Evolutionary conservation across 2,113 vertebrate species (phyloP), one percentile per base, ranked within the genome.

Genomic region (Chascanopsetta lugubris): DNA sequence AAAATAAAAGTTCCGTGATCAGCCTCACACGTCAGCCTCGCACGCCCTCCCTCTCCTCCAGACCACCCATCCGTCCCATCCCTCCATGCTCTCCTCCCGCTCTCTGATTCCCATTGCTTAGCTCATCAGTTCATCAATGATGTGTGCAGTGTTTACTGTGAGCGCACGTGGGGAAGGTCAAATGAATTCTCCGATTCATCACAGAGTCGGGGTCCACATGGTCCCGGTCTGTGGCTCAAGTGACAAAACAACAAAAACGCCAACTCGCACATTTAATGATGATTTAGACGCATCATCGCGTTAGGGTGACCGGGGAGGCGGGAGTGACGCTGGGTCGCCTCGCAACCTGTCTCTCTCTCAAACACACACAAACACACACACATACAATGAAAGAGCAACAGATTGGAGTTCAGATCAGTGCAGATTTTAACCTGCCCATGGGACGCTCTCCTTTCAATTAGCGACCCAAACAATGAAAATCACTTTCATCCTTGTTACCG

Each of bases 371-470:
- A 57, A 46, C 47, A 47, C 73, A 21, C 70, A 42, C 57, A 20
- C 29, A 30, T 29, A 27, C 13, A 58, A 50, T 18, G 10, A 75
- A 78, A 79, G 55, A 67, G 83, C 69, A 86, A 83, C 85, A 87
- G 83, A 87, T 84, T 83, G 86, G 36, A 72, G 80, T 85, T 82
- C 71, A 82, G 73, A 80, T 82, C 82, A 83, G 77, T 45, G 64
- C 81, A 68, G 75, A 79, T 82, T 85, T 88, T 77, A 87, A 86
- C 85, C 83, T 69, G 59, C 85, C 88, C 78, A 45, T 75, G 88
- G 85, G 86, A 83, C 80, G 78, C 80, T 63, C 85, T 73, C 80
- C 82, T 90, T 92, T 91, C 85, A 90, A 92, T 91, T 88, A 91
- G 77, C 55, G 67, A 80, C 77, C 82, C 64, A 87, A 90, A 90